Base-by-base conservation (phyloP, 2,113 vertebrate species). In the Zosterops japonicus region DNA sequence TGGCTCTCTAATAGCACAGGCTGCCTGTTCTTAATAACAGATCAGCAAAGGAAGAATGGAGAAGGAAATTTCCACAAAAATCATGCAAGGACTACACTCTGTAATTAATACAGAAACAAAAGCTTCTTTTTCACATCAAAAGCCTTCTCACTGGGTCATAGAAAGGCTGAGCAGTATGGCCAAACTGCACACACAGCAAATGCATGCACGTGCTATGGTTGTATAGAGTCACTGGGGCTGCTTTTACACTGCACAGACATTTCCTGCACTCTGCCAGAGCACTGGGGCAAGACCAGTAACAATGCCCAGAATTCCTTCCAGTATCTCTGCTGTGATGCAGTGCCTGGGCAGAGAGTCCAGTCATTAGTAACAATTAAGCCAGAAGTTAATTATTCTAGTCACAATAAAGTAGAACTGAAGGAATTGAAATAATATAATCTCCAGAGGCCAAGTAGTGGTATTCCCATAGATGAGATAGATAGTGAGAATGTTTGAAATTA, bases 81-180 rank as follows among this genome's bases (percentile, higher is more conserved):
- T 81, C n/a, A n/a, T 78, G 19, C 1, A 0, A 74, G 81, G 35
- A 27, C 42, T 83, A 3, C 83, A 21, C 27, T 57, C 63, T 65
- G 16, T 80, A 90, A 81, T 92, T 67, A 81, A 81, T 79, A 41
- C 27, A 68, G 57, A 89, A 83, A 79, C 22, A 70, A 84, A 94
- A 76, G 15, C 33, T 27, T 82, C n/a, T 77, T 89, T 77, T 84
- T 82, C 65, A 39, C 69, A 76, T 96, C 46, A 57, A 36, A 81
- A 82, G 31, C 14, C 36, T 87, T 87, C 74, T 31, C 67, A 18
- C 29, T 84, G 61, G 15, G 15, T 71, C 36, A 20, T 5, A 39
- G 55, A 68, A 91, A 67, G 35, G 20, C 57, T 82, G 77, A 75
- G 36, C 42, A 64, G 18, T 39, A 8, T 57, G 65, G 20, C 57